Base-by-base conservation (phyloP, 2,113 vertebrate species). In the Poicephalus meyeri region DNA sequence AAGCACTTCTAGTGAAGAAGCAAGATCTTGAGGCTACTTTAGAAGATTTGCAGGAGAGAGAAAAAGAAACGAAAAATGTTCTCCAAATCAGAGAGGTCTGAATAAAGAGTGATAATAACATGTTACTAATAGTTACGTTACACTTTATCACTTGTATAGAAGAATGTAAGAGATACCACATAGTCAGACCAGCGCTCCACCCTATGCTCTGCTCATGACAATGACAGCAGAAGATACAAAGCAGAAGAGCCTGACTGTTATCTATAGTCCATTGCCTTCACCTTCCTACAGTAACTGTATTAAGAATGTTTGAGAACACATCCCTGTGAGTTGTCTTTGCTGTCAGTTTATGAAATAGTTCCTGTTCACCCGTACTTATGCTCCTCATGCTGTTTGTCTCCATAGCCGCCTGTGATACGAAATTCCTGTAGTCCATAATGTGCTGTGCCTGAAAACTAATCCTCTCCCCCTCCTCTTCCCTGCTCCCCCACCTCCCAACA, bases 51-150 rank as follows among this genome's bases (percentile, higher is more conserved):
- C 95, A 98, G 96, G 96, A 96, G 73, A 97, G 93, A 92, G 94
- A 98, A 91, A 91, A 97, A 60, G 89, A 98, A 78, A 91, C 96
- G n/a, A 97, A 97, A 78, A 94, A 96, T 47, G 93, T 89, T 91
- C 92, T 95, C 42, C 81, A 95, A 80, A 81, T 93, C 55, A 98
- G 89, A 96, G 98, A 99, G 98, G 98, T 99, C 89, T 91, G 93
- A 88, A 85, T 82, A 84, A 78, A 79, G 18, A 35, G 26, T 73
- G 42, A 31, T 28, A 50, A 13, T 46, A 61, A 16, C 6, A 11
- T 21, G 7, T 37, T 76, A 88, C 83, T 49, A 15, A 13, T 47
- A 41, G 12, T 74, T 64, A 52, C 13, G 33, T 80, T 76, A 31
- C 14, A 46, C 10, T 2, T 64, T n/a, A 14, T 72, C 33, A 15